Evolutionary conservation across 2,113 vertebrate species (phyloP), one percentile per base, ranked within the genome.

Genomic region (Ictalurus furcatus): DNA sequence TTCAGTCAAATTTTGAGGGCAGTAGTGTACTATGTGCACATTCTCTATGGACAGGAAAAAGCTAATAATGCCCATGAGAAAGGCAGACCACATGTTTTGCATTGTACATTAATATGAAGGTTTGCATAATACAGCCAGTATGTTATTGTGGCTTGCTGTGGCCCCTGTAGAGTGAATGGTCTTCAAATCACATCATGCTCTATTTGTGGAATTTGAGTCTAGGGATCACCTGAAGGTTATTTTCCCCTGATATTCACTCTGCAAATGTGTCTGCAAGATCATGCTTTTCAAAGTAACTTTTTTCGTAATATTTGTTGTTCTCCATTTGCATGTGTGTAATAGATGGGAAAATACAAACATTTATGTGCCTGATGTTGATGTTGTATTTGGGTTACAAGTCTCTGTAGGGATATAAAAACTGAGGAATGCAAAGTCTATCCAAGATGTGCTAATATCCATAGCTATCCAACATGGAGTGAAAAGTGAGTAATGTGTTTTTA

Each of bases 31-130:
- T 52, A 61, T 65, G 44, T 48, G 21, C 21, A 44, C 65, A 58
- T 81, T 52, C 84, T 71, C 73, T 52, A 87, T 63, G 48, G 78
- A 61, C 83, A 85, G 74, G 21, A 37, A 52, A 78, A 83, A 85
- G 44, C 40, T 63, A 88, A 90, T 56, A 52, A 88, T 89, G n/a
- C 2, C 8, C 81, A 88, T 85, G 78, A 63, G 81, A 88, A 84
- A 89, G 83, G 85, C 84, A 91, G 86, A 91, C 89, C 93, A 93
- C 90, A 89, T 93, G 93, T 95, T 95, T 92, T 92, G 88, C 90
- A 90, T 93, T 90, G 83, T 44, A 59, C 58, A 89, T 74, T 92
- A 93, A 94, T 94, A 91, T 67, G n/a, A 89, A 90, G 87, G 84
- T 73, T 76, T 85, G 23, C 86, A 87, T 95, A 93, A 95, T 94